A percentile compares a stretch with the other conserved stretches of the same genome.
Conservation (phyloP, 2,797 vertebrate genomes). For the Emydoidea blandingii region DNA sequence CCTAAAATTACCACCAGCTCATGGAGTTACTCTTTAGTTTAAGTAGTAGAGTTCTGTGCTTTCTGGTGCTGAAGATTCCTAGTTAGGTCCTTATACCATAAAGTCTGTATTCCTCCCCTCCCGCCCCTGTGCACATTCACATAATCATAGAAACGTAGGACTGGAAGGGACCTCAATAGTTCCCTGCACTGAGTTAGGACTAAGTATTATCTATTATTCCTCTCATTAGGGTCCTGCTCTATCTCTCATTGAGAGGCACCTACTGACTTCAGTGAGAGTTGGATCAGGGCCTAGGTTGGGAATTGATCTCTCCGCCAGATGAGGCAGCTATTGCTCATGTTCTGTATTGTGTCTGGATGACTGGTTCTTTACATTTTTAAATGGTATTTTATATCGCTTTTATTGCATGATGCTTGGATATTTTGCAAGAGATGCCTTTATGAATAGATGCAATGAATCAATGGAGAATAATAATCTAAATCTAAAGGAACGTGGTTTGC, state of each 20-base stretch:
- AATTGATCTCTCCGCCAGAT: neutral
- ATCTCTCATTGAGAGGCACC: neutral
- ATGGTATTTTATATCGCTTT: slow-evolving; percentile 69
- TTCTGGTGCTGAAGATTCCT: neutral
- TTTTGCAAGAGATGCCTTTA: slow-evolving; percentile 57
- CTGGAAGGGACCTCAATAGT: neutral
- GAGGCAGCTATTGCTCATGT: neutral
- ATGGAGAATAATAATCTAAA: slow-evolving; percentile 69
- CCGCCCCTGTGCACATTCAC: neutral
- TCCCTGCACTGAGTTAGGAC: neutral
- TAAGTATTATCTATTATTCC: neutral
- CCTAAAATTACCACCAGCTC: fast-evolving
- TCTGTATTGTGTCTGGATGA: neutral
- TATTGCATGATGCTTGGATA: slow-evolving; percentile 70
- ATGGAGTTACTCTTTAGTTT: neutral
- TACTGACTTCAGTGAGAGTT: neutral
- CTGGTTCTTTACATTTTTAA: slow-evolving; percentile 72
- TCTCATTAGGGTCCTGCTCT: neutral
- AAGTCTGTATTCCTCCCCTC: neutral
- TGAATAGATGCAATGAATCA: slow-evolving; percentile 74
- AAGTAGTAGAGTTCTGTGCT: neutral
- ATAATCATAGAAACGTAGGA: neutral
- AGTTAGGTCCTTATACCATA: neutral
- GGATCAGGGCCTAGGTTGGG: neutral
- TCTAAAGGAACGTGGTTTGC: slow-evolving; percentile 61